These are phyloP conservation scores for Pogonomyrmex barbatus DNA, from an alignment of 1,140 invertebrate genomes.

Conservation along the genomic window DNA sequence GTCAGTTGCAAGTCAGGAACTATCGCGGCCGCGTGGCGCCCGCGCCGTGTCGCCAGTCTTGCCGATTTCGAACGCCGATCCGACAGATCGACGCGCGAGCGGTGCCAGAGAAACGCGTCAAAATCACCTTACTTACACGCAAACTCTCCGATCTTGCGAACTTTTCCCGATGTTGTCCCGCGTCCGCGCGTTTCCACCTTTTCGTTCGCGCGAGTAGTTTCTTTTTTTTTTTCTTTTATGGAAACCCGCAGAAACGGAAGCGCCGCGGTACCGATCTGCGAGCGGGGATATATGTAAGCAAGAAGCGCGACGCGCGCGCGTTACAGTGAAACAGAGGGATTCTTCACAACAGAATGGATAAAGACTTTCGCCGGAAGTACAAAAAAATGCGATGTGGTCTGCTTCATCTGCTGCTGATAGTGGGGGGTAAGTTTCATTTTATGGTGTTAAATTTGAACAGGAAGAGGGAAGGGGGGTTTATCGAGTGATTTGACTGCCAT, in stretches of 20 bases:
- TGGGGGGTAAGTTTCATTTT: conserved; percentile 80
- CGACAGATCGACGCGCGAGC: conserved; percentile 16
- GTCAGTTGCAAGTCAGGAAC: conserved; percentile 84
- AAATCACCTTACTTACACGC: too few species aligned
- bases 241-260: conserved; percentile 4
- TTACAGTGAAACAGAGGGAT: conserved; percentile 17
- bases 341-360: conserved; percentile 77
- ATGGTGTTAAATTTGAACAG: conserved; percentile 12
- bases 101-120: not conserved
- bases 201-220: not conserved
- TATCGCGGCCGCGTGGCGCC: conserved; percentile 79
- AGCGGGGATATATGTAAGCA: conserved; percentile 3
- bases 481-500: conserved; percentile 8
- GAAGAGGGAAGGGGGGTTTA: not conserved
- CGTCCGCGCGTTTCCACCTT: conserved; percentile 18
- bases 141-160: not conserved
- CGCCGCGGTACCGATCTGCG: conserved; percentile 32
- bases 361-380: conserved; percentile 69
- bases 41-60: conserved; percentile 20
- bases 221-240: not conserved
- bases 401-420: conserved; percentile 78
- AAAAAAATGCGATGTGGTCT: conserved; percentile 73
- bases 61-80: conserved; percentile 38
- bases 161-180: conserved; percentile 11
- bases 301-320: not conserved